Percentiles rank a stretch among this genome's conserved stretches.
Conservation (phyloP, 2,113 vertebrate genomes). For the Suricata suricatta region DNA sequence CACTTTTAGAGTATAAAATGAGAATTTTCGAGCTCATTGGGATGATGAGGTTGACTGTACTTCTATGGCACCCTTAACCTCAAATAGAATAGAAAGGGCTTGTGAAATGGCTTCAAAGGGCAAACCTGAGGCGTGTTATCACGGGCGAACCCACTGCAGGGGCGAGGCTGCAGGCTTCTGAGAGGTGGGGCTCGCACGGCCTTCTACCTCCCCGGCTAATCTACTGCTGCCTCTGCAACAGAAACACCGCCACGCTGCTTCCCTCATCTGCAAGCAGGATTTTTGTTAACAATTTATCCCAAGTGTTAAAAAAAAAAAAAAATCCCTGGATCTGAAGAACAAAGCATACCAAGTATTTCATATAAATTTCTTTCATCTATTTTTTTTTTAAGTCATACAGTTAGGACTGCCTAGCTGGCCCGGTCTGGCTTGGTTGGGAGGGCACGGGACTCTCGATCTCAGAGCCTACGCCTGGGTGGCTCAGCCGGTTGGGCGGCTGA, state of each 20-base stretch:
- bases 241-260: neutral
- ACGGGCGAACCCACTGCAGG: neutral
- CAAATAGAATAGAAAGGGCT: neutral
- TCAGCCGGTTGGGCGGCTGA: no score
- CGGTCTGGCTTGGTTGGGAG: neutral
- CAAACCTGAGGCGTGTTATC: neutral
- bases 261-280: neutral
- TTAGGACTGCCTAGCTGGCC: neutral
- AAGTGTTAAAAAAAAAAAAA: neutral
- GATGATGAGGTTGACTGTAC: neutral
- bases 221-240: neutral
- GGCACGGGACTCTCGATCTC: neutral
- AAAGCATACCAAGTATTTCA: neutral
- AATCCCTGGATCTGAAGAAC: neutral
- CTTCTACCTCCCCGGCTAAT: neutral
- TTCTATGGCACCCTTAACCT: constrained; percentile 2
- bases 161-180: neutral
- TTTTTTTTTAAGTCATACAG: neutral
- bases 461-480: neutral
- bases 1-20: constrained; percentile 28
- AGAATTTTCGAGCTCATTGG: neutral
- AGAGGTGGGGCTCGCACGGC: neutral
- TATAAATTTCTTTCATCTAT: neutral
- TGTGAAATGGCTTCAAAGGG: neutral
- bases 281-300: neutral